A percentile compares a stretch with the other conserved stretches of the same genome.
These are phyloP conservation scores for Chionis minor DNA, from an alignment of 2,113 vertebrate species.

Conservation along the genomic window DNA sequence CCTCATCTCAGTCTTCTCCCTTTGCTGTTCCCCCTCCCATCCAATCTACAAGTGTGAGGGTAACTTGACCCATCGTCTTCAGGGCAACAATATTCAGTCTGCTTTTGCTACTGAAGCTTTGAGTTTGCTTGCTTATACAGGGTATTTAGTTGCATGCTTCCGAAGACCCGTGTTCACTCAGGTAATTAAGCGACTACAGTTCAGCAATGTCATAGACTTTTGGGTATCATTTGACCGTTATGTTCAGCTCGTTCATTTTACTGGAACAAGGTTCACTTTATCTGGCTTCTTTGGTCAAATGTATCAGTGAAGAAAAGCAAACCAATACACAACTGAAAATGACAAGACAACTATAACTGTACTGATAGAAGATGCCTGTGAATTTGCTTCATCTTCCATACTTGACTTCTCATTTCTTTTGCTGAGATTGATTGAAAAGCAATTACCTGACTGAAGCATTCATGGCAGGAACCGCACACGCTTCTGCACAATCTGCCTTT, in stretches of 20 bases:
- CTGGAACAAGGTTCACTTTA: neutral
- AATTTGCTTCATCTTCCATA: neutral
- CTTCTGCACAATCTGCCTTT: neutral
- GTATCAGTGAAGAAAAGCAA: neutral
- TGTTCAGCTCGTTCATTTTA: neutral
- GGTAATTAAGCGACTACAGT: neutral
- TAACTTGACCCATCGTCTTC: accelerated
- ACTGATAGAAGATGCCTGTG: neutral
- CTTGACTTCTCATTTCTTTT: neutral
- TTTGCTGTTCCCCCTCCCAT: neutral
- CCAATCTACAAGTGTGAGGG: accelerated
- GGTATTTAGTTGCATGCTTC: neutral
- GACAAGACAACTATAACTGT: neutral
- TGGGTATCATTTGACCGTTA: neutral
- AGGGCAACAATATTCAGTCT: neutral
- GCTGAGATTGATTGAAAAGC: slow-evolving; percentile 22
- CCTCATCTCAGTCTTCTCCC: neutral
- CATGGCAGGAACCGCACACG: neutral
- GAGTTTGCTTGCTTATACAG: neutral
- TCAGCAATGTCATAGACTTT: neutral
- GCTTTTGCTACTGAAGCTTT: neutral
- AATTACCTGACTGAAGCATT: neutral
- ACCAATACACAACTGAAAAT: neutral
- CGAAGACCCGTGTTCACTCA: neutral
- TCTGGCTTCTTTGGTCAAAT: neutral